Conservation (phyloP, 2,888 invertebrate species). For the Thymelicus acteon region DNA sequence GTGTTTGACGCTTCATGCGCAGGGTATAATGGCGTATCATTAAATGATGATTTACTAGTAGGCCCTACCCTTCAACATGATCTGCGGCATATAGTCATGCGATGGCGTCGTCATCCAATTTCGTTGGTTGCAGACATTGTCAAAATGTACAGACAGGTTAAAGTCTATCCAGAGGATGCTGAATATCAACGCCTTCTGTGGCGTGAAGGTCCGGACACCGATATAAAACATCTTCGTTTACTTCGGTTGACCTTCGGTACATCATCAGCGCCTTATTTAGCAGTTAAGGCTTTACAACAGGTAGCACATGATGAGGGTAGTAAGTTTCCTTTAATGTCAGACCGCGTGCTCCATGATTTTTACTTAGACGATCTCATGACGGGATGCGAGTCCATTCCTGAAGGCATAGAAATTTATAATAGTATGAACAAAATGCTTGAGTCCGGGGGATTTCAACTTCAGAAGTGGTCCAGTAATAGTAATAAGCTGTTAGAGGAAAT, state of each 20-base stretch:
- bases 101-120: conserved; percentile 34
- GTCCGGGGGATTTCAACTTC: conserved; percentile 44
- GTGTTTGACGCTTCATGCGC: conserved; percentile 30
- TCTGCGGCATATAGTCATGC: conserved; percentile 40
- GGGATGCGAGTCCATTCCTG: conserved; percentile 40
- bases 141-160: conserved; percentile 15
- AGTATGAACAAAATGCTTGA: conserved; percentile 44
- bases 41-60: conserved; percentile 43
- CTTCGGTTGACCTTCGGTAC: conserved; percentile 36
- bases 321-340: conserved; percentile 23
- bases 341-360: conserved; percentile 24
- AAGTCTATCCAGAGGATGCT: neutral
- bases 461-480: conserved; percentile 6
- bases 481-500: conserved; percentile 34
- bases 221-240: conserved; percentile 2
- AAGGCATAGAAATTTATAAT: conserved; percentile 39
- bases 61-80: conserved; percentile 42
- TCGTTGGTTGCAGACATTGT: conserved; percentile 10
- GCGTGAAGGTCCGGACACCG: conserved; percentile 15
- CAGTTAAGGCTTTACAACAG: conserved; percentile 39
- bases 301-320: conserved; percentile 38
- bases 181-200: conserved; percentile 12
- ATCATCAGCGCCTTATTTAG: conserved; percentile 41
- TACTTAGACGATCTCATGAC: conserved; percentile 47
- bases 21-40: conserved; percentile 39